A percentile compares a stretch with the other conserved stretches of the same genome.
Conservation (phyloP, 1,140 invertebrate species). For the Grapholita molesta region DNA sequence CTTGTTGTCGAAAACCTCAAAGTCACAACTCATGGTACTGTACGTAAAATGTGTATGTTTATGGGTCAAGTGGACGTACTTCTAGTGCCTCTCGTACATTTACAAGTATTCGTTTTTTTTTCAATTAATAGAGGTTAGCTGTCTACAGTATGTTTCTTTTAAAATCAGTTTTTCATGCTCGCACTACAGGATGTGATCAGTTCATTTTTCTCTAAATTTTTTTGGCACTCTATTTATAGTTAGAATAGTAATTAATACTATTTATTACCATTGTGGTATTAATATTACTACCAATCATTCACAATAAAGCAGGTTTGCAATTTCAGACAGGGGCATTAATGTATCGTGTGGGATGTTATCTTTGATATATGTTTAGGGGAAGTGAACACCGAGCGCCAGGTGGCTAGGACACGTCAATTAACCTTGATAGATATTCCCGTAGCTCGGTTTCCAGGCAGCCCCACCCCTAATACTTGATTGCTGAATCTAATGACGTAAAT, state of each 20-base stretch:
- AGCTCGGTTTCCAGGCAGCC: not conserved
- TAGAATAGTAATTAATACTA: no score
- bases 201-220: no score
- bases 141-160: no score
- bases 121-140: no score
- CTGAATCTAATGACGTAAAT: not conserved
- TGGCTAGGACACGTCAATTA: not conserved
- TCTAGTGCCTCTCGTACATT: no score
- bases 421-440: constrained; percentile 7
- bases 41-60: no score
- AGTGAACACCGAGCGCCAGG: not conserved
- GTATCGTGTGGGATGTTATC: not conserved
- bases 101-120: no score
- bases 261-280: not conserved
- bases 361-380: not conserved
- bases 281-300: not conserved
- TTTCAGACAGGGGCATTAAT: not conserved
- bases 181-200: no score
- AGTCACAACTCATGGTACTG: no score
- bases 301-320: not conserved
- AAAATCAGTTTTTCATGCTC: no score
- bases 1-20: no score
- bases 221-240: not conserved
- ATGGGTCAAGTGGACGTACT: no score
- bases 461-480: not conserved